phyloP scores from a whole-genome alignment of 2,113 vertebrate species.

The Setophaga coronata region DNA sequence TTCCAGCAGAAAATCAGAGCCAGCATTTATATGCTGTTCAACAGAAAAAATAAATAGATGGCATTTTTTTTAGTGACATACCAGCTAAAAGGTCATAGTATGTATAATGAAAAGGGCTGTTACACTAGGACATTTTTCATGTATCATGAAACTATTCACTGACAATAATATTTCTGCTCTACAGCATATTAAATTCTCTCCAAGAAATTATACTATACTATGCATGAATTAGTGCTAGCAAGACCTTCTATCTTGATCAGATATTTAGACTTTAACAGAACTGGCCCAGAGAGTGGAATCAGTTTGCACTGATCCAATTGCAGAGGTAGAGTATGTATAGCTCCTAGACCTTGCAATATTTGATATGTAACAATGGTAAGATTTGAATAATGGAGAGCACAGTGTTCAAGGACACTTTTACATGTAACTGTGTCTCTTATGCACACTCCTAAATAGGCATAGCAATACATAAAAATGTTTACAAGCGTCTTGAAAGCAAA shows the following conservation, averaged over 20 bases:
- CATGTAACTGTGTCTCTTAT: not conserved
- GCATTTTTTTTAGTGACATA: not conserved
- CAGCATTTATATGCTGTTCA: not conserved
- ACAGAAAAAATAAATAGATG: not conserved
- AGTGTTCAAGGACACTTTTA: not conserved
- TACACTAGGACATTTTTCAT: not conserved
- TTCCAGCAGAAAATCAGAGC: not conserved
- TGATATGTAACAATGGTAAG: not conserved
- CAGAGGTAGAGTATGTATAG: not conserved
- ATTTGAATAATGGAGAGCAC: not conserved
- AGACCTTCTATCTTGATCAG: not conserved
- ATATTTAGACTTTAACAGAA: not conserved
- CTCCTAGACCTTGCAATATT: not conserved
- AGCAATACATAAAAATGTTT: not conserved
- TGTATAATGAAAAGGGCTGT: not conserved
- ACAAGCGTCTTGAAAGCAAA: not conserved
- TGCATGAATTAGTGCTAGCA: not conserved
- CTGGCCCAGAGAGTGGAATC: not conserved
- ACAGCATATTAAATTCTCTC: not conserved
- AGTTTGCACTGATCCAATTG: not conserved
- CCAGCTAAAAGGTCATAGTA: not conserved
- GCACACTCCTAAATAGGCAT: not conserved
- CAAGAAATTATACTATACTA: not conserved
- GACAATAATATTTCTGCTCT: not conserved
- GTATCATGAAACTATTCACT: not conserved